These are phyloP conservation scores for Arion vulgaris DNA, from an alignment of 1,140 invertebrate genomes.

Conservation along the genomic window DNA sequence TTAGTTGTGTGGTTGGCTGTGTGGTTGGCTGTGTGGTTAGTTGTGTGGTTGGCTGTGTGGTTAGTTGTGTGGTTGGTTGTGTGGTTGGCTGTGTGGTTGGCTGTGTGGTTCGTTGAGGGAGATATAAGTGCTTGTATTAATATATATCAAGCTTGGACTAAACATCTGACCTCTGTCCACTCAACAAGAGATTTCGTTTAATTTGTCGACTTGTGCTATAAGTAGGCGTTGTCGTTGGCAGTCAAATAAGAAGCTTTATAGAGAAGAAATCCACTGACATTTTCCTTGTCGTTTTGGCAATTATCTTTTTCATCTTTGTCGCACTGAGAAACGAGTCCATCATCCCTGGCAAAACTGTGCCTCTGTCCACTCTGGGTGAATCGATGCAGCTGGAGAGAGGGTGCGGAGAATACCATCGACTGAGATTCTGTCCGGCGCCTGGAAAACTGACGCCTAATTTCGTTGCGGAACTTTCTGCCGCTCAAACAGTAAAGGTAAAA, in stretches of 20 bases:
- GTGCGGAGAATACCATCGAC: conserved; percentile 14
- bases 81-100: too few relatives aligned
- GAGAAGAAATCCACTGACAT: background rate
- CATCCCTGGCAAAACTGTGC: background rate
- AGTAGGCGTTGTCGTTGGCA: background rate
- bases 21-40: too few relatives aligned
- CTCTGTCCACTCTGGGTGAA: background rate
- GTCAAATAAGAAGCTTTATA: background rate
- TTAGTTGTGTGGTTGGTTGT: too few relatives aligned
- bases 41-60: too few relatives aligned
- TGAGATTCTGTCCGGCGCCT: conserved; percentile 19
- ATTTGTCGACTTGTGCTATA: background rate
- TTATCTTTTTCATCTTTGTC: background rate
- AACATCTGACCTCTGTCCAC: too few relatives aligned
- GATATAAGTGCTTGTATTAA: too few relatives aligned
- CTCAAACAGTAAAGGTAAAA: conserved; percentile 48
- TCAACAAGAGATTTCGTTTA: too few relatives aligned
- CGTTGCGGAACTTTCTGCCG: conserved; percentile 39
- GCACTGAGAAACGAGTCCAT: background rate
- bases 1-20: too few relatives aligned
- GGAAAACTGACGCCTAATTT: conserved; percentile 24
- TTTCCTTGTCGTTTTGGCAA: background rate
- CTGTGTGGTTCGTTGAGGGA: too few relatives aligned
- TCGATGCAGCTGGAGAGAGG: conserved; percentile 15
- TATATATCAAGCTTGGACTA: too few relatives aligned